Evolutionary conservation across 92 coral and sea anemone genomes (phyloP).

Genomic region (Porites evermanni): DNA sequence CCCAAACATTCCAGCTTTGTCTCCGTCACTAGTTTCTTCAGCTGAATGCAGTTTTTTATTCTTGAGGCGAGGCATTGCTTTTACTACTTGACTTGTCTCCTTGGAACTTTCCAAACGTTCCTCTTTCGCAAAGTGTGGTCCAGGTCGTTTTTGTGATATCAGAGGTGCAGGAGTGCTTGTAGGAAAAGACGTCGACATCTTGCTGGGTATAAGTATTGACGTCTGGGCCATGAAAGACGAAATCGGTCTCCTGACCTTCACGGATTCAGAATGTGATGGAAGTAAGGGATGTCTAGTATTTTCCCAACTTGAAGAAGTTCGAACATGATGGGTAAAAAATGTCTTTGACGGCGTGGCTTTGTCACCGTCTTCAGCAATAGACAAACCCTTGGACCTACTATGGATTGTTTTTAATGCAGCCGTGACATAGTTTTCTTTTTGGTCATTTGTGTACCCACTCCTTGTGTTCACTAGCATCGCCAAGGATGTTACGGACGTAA

Average conservation of each 20-base stretch:
- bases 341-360: background rate
- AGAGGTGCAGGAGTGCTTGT: background rate
- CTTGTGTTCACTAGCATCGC: background rate
- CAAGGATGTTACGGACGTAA: too few species aligned
- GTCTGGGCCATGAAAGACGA: background rate
- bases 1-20: conserved; percentile 19
- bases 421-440: background rate
- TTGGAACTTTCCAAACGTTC: background rate
- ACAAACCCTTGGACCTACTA: background rate
- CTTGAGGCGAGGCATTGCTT: background rate
- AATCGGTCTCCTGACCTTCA: background rate
- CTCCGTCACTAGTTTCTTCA: background rate
- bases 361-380: background rate
- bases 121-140: background rate
- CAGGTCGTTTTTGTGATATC: background rate
- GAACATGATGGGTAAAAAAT: background rate
- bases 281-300: background rate
- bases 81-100: background rate
- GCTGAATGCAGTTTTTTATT: background rate
- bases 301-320: background rate
- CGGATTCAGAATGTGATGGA: background rate
- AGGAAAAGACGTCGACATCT: conserved; percentile 1
- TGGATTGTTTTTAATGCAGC: too few species aligned
- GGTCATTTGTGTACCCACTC: too few species aligned
- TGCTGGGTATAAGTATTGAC: background rate